These are phyloP conservation scores for Schizaphis graminum DNA, from an alignment of 2,888 invertebrate genomes.

Conservation along the genomic window DNA sequence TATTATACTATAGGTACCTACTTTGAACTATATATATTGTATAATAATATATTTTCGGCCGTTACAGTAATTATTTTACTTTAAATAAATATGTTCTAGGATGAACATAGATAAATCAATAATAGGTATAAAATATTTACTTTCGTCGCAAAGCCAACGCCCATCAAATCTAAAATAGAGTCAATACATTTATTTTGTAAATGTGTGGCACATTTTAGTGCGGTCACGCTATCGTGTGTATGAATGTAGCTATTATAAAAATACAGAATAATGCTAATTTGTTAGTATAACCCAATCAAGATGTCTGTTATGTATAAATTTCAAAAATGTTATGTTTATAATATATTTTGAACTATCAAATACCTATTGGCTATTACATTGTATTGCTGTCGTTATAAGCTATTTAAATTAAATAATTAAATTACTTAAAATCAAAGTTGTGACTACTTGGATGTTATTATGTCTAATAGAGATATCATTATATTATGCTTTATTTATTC, in stretches of 20 bases:
- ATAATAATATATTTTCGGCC: background rate
- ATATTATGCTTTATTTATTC: background rate
- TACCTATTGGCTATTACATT: background rate
- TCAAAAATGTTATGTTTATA: background rate
- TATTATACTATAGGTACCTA: background rate
- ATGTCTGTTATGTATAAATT: background rate
- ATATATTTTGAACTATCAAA: background rate
- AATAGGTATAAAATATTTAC: background rate
- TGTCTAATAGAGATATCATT: background rate
- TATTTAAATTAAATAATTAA: background rate
- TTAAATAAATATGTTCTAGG: conserved; percentile 16
- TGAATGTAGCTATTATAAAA: background rate
- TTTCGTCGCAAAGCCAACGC: conserved; percentile 29
- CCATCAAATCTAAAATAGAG: conserved; percentile 46
- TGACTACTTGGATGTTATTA: background rate
- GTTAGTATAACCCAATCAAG: background rate
- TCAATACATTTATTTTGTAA: conserved; percentile 39
- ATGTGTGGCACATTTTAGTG: background rate
- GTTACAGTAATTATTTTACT: conserved; percentile 7
- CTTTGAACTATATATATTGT: background rate
- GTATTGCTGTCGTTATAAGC: background rate
- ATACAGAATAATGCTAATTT: background rate
- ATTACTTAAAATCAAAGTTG: background rate
- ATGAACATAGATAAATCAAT: conserved; percentile 40
- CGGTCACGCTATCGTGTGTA: conserved; percentile 16